These are phyloP conservation scores for Oncorhynchus tshawytscha DNA, from an alignment of 2,113 vertebrate species.

Conservation along the genomic window DNA sequence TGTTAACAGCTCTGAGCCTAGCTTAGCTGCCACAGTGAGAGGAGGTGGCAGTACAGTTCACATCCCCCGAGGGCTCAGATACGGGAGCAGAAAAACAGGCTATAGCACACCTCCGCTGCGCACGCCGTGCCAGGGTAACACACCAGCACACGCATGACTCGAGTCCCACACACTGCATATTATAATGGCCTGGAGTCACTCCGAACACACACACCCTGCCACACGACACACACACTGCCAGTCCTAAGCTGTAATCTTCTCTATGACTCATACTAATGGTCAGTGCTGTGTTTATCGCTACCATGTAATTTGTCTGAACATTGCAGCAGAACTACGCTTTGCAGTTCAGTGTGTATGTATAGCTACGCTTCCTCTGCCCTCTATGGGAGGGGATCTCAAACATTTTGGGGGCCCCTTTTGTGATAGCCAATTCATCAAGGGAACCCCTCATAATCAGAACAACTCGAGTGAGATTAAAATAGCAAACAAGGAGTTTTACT, in stretches of 20 bases:
- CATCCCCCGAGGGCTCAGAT: conserved; percentile 72
- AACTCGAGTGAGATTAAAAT: not conserved
- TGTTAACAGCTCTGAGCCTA: conserved; percentile 32
- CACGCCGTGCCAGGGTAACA: conserved; percentile 61
- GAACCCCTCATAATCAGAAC: not conserved
- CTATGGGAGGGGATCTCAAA: too few species aligned
- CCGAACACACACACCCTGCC: conserved; percentile 57
- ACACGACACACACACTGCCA: conserved; percentile 22
- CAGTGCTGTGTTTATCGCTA: conserved; percentile 39
- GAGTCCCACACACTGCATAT: conserved; percentile 22
- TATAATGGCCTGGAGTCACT: conserved; percentile 70
- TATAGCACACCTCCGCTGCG: conserved; percentile 67
- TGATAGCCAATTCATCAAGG: too few species aligned
- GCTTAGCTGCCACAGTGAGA: conserved; percentile 37
- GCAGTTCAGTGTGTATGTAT: conserved; percentile 26
- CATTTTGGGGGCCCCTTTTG: too few species aligned
- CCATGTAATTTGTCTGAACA: conserved; percentile 50
- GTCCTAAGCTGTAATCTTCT: conserved; percentile 22
- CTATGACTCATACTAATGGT: conserved; percentile 55
- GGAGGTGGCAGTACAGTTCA: conserved; percentile 52
- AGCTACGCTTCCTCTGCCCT: not conserved
- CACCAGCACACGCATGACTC: conserved; percentile 35
- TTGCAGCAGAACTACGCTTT: conserved; percentile 21
- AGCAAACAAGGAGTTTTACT: not conserved
- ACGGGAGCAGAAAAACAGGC: conserved; percentile 74